Evolutionary conservation across 2,113 vertebrate genomes (phyloP).

Genomic region (Mohoua ochrocephala): DNA sequence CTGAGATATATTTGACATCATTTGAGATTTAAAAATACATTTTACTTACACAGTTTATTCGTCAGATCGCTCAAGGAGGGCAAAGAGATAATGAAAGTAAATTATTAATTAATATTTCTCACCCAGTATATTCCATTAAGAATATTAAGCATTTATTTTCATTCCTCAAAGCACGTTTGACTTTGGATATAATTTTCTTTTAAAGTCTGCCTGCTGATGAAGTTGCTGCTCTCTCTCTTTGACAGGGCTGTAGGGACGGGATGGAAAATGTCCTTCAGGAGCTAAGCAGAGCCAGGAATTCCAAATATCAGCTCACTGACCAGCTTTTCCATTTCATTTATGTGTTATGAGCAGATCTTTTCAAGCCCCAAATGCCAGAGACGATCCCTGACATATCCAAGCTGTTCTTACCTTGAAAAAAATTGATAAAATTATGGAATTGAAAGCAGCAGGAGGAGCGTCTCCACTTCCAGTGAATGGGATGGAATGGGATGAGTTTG

Average conservation of each 20-base stretch:
- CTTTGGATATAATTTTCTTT: background rate
- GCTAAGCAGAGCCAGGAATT: background rate
- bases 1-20: background rate
- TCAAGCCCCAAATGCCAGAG: background rate
- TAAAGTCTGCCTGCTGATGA: background rate
- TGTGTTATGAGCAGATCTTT: background rate
- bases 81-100: slow-evolving; percentile 26
- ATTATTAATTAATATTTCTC: slow-evolving; percentile 23
- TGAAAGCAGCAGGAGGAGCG: background rate
- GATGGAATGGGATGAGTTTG: background rate
- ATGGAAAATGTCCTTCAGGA: background rate
- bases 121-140: background rate
- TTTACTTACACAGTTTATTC: background rate
- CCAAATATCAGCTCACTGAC: background rate
- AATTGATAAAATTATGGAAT: background rate
- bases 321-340: background rate
- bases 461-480: rapidly evolving
- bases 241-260: background rate
- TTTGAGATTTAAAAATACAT: slow-evolving; percentile 6
- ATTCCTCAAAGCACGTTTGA: background rate
- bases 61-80: background rate
- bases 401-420: background rate
- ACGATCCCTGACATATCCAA: background rate
- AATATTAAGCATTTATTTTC: background rate
- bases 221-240: background rate